Conservation (phyloP, 2,113 vertebrate genomes). For the Murina feae region DNA sequence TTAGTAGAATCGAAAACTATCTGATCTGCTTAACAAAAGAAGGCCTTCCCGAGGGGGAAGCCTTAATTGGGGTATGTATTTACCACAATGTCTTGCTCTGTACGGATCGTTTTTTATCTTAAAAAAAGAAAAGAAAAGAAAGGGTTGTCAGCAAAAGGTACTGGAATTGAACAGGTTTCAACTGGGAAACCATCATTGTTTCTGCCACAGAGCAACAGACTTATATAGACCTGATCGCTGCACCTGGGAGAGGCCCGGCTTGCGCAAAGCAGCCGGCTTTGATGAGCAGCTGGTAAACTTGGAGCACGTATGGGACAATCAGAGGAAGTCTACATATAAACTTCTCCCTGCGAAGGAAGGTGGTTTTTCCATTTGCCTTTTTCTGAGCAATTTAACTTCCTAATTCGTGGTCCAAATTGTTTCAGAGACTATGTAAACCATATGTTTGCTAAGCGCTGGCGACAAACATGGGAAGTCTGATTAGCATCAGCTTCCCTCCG, state of each 20-base stretch:
- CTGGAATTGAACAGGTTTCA: background rate
- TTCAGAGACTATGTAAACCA: background rate
- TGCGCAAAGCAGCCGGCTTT: background rate
- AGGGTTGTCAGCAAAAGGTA: background rate
- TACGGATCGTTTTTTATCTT: background rate
- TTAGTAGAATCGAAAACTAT: background rate
- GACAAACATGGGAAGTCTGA: constrained; percentile 48
- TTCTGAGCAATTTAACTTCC: constrained; percentile 46
- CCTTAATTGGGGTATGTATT: background rate
- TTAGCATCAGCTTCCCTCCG: constrained; percentile 31
- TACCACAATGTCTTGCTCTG: background rate
- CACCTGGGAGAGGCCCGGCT: background rate
- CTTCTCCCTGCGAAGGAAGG: background rate
- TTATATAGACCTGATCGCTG: background rate
- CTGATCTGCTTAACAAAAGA: background rate
- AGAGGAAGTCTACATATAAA: constrained; percentile 16
- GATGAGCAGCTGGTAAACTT: background rate
- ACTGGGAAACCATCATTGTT: background rate
- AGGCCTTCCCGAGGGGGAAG: background rate
- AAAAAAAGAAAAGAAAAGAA: background rate
- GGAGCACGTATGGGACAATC: background rate
- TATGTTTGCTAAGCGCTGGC: constrained; percentile 28
- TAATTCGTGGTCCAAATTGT: constrained; percentile 32
- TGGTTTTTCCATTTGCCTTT: constrained; percentile 40
- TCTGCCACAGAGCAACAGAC: background rate